Evolutionary conservation across 2,888 invertebrate species (phyloP).

Genomic region (Cremastinae sp.): DNA sequence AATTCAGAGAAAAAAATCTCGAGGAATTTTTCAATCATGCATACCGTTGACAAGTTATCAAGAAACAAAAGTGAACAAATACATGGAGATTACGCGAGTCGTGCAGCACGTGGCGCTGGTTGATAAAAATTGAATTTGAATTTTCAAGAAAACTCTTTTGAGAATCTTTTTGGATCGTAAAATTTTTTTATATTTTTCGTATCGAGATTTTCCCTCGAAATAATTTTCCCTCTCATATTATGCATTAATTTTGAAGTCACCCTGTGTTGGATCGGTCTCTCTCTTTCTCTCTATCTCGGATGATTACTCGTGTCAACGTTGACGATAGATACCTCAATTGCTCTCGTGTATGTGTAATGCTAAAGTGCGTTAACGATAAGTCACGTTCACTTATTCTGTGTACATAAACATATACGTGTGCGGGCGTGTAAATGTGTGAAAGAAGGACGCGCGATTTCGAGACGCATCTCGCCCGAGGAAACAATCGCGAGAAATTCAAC

Average conservation of each 20-base stretch:
- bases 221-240: background rate
- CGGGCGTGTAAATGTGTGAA: background rate
- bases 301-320: conserved; percentile 72
- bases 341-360: conserved; percentile 67
- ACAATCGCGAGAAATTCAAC: conserved; percentile 11
- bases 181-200: too few relatives aligned
- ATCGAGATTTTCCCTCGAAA: background rate
- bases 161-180: too few relatives aligned
- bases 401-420: background rate
- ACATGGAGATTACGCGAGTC: too few relatives aligned
- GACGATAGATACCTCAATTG: conserved; percentile 76
- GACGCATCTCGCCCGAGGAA: conserved; percentile 1
- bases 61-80: too few relatives aligned
- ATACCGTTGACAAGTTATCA: too few relatives aligned
- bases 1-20: too few relatives aligned
- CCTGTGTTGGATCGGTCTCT: conserved; percentile 26
- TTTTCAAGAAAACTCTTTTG: too few relatives aligned
- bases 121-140: too few relatives aligned
- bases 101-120: too few relatives aligned
- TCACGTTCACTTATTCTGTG: conserved; percentile 55
- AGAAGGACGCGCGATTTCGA: conserved; percentile 19
- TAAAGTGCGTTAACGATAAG: conserved; percentile 69
- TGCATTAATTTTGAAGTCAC: background rate
- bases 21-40: too few relatives aligned
- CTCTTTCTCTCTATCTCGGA: conserved; percentile 64